phyloP scores from a whole-genome alignment of 2,888 invertebrate species.

The Malachius bipustulatus region DNA sequence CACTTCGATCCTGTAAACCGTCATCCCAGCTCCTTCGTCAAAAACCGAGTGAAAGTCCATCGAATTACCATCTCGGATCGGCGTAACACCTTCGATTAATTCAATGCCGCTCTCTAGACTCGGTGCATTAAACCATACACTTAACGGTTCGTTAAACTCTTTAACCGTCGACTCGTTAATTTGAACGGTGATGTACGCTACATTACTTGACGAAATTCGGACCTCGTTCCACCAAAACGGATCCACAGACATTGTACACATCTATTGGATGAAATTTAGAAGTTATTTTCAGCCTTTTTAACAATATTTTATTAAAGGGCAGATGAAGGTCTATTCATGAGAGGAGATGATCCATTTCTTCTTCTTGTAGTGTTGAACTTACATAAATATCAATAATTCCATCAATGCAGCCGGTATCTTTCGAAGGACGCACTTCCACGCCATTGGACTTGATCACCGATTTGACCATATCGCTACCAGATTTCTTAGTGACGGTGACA shows the following conservation, averaged over 20 bases:
- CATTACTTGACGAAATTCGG: not conserved
- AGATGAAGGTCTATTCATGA: too few relatives aligned
- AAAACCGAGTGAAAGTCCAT: not conserved
- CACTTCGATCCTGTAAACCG: not conserved
- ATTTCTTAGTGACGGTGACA: not conserved
- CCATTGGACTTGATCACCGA: not conserved
- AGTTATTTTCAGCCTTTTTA: too few relatives aligned
- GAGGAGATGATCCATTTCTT: not conserved
- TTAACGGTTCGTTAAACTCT: not conserved
- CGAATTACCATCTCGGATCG: not conserved
- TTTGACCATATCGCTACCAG: not conserved
- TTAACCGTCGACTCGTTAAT: not conserved
- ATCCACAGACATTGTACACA: too few relatives aligned
- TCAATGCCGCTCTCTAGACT: not conserved
- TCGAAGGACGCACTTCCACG: not conserved
- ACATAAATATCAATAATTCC: not conserved
- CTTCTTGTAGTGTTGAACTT: too few relatives aligned
- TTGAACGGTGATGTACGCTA: not conserved
- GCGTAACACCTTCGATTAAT: constrained; percentile 1
- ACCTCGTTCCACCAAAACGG: not conserved
- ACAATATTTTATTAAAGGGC: too few relatives aligned
- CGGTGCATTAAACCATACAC: not conserved
- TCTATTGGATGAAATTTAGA: too few relatives aligned
- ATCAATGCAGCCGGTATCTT: not conserved
- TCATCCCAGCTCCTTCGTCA: not conserved